Percentiles rank a stretch among this genome's conserved stretches.
Evolutionary conservation across 2,797 vertebrate genomes (phyloP).

Genomic region (Rhinogobio ventralis): DNA sequence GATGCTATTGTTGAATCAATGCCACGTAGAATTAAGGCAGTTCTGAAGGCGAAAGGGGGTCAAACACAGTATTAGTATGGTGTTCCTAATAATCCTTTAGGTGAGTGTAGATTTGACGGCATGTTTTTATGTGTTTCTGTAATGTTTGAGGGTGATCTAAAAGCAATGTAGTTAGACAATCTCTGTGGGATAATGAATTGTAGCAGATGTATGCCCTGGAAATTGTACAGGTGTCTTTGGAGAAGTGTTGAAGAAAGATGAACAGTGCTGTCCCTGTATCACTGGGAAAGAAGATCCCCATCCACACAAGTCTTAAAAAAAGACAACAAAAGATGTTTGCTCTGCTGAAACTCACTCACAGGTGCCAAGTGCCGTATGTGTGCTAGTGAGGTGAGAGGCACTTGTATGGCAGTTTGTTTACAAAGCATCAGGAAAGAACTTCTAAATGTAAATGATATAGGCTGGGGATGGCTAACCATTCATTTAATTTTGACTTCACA

Average conservation of each 20-base stretch:
- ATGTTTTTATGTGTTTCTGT: slow-evolving; percentile 10
- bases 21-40: too few species aligned
- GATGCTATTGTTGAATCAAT: too few species aligned
- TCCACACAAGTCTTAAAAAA: background rate
- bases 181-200: slow-evolving; percentile 31
- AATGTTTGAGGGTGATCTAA: slow-evolving; percentile 1
- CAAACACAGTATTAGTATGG: too few species aligned
- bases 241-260: slow-evolving; percentile 16
- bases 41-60: too few species aligned
- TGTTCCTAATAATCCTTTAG: too few species aligned
- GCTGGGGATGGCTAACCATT: too few species aligned
- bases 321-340: background rate
- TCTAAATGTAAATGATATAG: background rate
- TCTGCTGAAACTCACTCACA: background rate
- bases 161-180: slow-evolving; percentile 7
- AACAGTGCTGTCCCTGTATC: slow-evolving; percentile 21
- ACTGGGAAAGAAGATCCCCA: slow-evolving; percentile 22
- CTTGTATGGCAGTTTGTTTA: background rate
- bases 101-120: background rate
- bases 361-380: background rate
- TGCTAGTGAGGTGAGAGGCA: background rate
- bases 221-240: slow-evolving; percentile 4
- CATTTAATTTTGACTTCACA: background rate
- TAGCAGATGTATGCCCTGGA: slow-evolving; percentile 41
- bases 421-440: background rate